Evolutionary conservation across 1,140 invertebrate species (phyloP), one percentile per base, ranked within the genome.

Genomic region (Saxidomus purpurata): DNA sequence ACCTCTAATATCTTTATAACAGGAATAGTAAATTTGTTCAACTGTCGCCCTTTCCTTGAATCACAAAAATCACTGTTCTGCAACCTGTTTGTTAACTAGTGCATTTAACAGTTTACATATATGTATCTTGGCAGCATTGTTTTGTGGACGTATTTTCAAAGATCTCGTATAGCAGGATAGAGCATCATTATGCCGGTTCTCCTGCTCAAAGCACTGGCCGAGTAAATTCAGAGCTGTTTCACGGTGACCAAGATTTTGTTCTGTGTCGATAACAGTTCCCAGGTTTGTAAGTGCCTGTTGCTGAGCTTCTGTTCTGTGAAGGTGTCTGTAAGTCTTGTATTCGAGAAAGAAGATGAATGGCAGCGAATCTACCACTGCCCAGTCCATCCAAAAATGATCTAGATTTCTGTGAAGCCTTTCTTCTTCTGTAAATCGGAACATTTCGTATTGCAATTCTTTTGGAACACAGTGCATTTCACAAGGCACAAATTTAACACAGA

Each of bases 191-290:
- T 4, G 34, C 1, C 9, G 34, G 47, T 49, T 49, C 28, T 77
- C 22, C 1, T 74, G 34, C 25, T 40, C 40, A 38, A 74, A 38
- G 38, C 36, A 74, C 17, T 38, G 40, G 2, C 74, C 74, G 31
- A 77, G 43, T 28, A 77, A 38, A 49, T 77, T 77, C 9, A 25
- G 40, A 25, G 43, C 43, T 31, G 74, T 77, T 77, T 77, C 74
- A 28, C 17, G 40, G 43, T 77, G 74, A 28, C 22, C 34, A 17
- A 77, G n/a, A 3, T 49, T n/a, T 49, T 17, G 40, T 25, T 77
- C 74, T 9, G 0, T 28, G 0, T 9, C 3, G n/a, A 77, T 49
- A 25, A 25, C 40, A 0, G 11, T 36, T 0, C 0, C 17, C 17
- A 77, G 15, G 3, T 77, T 47, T 3, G 1, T 25, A 2, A 77